These are phyloP conservation scores for Nautilus pompilius DNA, from an alignment of 1,140 invertebrate genomes.

Conservation along the genomic window DNA sequence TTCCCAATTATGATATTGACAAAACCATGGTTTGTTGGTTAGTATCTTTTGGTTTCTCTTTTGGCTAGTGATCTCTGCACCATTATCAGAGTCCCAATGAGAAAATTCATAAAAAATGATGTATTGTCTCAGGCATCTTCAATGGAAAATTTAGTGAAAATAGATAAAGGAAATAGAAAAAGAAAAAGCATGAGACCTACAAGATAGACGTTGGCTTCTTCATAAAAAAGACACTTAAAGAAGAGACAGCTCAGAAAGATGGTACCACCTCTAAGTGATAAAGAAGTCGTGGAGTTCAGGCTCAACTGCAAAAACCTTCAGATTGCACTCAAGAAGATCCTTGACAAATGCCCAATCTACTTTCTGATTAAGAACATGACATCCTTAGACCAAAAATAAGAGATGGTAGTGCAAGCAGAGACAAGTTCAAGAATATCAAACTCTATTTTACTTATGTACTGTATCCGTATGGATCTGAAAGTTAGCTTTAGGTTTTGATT, in stretches of 20 bases:
- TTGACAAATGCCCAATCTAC: conserved; percentile 1
- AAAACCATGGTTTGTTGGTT: neutral
- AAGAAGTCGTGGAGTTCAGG: neutral
- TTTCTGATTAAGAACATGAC: neutral
- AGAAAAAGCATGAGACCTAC: no score
- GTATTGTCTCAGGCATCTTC: neutral
- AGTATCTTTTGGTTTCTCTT: no score
- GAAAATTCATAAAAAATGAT: neutral
- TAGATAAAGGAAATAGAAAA: no score
- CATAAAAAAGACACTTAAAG: no score
- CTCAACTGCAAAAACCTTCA: neutral
- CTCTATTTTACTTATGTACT: no score
- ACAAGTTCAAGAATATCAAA: no score
- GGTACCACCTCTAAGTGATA: neutral
- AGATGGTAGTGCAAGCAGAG: no score
- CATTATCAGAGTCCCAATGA: neutral
- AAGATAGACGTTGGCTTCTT: no score
- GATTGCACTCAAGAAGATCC: neutral
- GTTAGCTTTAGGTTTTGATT: no score
- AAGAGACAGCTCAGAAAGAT: neutral
- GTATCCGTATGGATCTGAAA: no score
- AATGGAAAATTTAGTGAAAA: no score
- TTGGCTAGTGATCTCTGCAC: neutral
- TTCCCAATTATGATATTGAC: neutral
- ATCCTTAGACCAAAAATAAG: no score